These are phyloP conservation scores for Nomada ruficornis DNA, from an alignment of 2,888 invertebrate genomes.

Conservation along the genomic window DNA sequence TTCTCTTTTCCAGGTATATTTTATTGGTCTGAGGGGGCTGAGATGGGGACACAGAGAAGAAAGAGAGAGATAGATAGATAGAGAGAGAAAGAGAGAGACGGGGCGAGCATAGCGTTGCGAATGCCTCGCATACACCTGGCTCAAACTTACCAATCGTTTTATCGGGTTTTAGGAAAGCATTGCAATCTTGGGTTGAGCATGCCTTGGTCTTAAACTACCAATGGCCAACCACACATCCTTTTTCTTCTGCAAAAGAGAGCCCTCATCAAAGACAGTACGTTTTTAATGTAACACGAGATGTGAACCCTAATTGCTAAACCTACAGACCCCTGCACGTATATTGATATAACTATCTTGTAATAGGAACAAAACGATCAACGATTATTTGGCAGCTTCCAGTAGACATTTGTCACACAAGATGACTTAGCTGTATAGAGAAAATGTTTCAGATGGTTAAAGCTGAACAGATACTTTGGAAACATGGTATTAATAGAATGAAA, in stretches of 20 bases:
- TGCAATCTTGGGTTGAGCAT: conserved; percentile 84
- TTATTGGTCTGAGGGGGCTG: conserved; percentile 67
- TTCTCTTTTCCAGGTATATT: conserved; percentile 70
- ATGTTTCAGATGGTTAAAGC: conserved; percentile 57
- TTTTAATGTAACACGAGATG: conserved; percentile 81
- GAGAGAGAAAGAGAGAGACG: conserved; percentile 65
- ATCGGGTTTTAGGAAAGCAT: conserved; percentile 84
- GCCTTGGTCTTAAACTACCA: conserved; percentile 84
- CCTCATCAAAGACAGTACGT: conserved; percentile 83
- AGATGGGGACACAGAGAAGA: conserved; percentile 63
- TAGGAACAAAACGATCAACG: conserved; percentile 58
- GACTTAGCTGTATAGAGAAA: conserved; percentile 59
- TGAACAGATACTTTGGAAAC: conserved; percentile 14
- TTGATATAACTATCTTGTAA: conserved; percentile 54
- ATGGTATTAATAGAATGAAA: conserved; percentile 38
- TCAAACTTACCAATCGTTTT: conserved; percentile 83
- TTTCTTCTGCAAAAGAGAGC: conserved; percentile 84
- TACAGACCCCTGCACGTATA: conserved; percentile 63
- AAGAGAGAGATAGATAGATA: conserved; percentile 53
- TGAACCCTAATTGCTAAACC: conserved; percentile 76
- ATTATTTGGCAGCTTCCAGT: conserved; percentile 54
- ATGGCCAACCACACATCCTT: conserved; percentile 84
- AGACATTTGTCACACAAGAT: conserved; percentile 40
- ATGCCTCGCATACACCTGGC: conserved; percentile 78
- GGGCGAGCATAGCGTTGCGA: conserved; percentile 79